Percentiles rank a stretch among this genome's conserved stretches.
phyloP scores from a whole-genome alignment of 2,113 vertebrate genomes.

The Himantopus leucocephalus region DNA sequence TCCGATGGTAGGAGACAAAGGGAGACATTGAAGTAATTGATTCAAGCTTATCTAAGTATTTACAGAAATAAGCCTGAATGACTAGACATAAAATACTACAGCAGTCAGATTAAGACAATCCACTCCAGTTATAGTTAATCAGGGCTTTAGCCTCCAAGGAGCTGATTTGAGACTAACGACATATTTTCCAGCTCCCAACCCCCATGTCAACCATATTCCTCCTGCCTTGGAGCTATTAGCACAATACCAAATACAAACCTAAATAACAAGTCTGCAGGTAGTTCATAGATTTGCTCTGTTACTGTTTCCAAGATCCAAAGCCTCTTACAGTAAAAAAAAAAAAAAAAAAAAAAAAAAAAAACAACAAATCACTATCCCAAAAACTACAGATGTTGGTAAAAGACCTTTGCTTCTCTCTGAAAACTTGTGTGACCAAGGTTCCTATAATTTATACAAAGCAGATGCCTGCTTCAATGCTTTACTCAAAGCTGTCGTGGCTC shows the following conservation, averaged over 20 bases:
- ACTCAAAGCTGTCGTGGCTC: conserved; percentile 25
- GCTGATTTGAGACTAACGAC: conserved; percentile 20
- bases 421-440: conserved; percentile 21
- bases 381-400: background rate
- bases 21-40: conserved; percentile 1
- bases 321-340: background rate
- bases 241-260: background rate
- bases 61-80: conserved; percentile 55
- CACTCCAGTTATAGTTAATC: conserved; percentile 49
- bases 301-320: background rate
- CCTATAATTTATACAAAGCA: conserved; percentile 46
- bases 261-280: background rate
- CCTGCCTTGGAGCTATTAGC: background rate
- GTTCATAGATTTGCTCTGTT: background rate
- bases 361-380: background rate
- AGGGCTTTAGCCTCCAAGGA: conserved; percentile 39
- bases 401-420: conserved; percentile 23
- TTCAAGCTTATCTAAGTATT: conserved; percentile 54
- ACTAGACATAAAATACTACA: conserved; percentile 38
- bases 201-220: background rate
- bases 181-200: background rate
- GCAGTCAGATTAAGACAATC: conserved; percentile 53
- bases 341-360: background rate
- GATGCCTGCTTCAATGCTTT: conserved; percentile 52
- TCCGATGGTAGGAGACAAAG: background rate